Evolutionary conservation across 2,113 vertebrate genomes (phyloP).

Genomic region (Silurus meridionalis): DNA sequence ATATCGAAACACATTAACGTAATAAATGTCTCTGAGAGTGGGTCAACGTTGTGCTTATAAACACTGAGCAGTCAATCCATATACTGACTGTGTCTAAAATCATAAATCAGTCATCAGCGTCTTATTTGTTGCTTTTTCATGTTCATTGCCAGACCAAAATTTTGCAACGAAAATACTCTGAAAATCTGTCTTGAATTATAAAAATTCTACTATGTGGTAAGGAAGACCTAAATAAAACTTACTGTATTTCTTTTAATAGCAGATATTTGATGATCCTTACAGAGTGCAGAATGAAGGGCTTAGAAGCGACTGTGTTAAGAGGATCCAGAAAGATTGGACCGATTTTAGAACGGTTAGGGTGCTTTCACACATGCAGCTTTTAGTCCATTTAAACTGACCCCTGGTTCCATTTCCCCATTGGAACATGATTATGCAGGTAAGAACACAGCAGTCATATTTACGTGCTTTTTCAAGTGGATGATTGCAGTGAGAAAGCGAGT

Average conservation of each 20-base stretch:
- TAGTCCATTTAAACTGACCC: neutral
- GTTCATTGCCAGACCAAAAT: constrained; percentile 9
- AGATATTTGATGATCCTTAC: neutral
- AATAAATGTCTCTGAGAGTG: constrained; percentile 1
- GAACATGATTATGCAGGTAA: neutral
- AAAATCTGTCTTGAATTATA: constrained; percentile 24
- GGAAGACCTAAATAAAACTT: neutral
- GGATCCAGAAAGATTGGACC: neutral
- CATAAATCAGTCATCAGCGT: constrained; percentile 39
- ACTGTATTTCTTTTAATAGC: constrained; percentile 4
- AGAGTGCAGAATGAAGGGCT: neutral
- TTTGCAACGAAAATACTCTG: neutral
- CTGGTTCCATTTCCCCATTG: neutral
- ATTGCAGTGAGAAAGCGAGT: neutral
- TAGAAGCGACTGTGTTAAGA: neutral
- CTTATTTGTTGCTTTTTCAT: constrained; percentile 15
- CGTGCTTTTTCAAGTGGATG: neutral
- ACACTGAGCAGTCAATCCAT: neutral
- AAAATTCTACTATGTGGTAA: neutral
- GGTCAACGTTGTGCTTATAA: constrained; percentile 7
- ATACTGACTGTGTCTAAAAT: constrained; percentile 11
- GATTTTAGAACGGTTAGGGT: neutral
- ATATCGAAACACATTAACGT: constrained; percentile 3
- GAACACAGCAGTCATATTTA: neutral
- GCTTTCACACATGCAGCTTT: neutral